Evolutionary conservation across 2,888 invertebrate species (phyloP).

Genomic region (Lamellibrachia columna): DNA sequence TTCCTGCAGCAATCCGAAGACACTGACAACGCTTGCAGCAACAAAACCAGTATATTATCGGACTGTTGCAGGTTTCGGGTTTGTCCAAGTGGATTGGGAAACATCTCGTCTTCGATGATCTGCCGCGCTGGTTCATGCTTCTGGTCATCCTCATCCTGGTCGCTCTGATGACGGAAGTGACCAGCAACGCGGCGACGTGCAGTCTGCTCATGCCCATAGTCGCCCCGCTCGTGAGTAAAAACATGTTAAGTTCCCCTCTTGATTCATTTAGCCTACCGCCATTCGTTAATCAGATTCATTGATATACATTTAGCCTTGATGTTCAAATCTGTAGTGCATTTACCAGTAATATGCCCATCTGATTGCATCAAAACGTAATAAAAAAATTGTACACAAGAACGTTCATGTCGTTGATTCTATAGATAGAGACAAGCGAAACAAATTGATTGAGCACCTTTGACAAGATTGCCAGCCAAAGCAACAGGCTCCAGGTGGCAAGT

Average conservation of each 20-base stretch:
- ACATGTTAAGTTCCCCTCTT: too few species aligned
- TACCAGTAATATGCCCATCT: too few species aligned
- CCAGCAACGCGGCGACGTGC: constrained; percentile 89
- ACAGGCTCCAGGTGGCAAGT: too few species aligned
- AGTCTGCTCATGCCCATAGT: constrained; percentile 77
- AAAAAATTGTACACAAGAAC: too few species aligned
- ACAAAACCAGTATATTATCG: not conserved
- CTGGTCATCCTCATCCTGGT: constrained; percentile 82
- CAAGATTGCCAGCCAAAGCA: too few species aligned
- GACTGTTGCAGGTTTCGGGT: constrained; percentile 37
- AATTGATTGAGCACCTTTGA: too few species aligned
- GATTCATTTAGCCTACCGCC: not conserved
- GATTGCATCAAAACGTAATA: too few species aligned
- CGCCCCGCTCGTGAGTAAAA: constrained; percentile 70
- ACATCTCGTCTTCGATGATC: constrained; percentile 32
- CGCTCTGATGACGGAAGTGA: constrained; percentile 85
- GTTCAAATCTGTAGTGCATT: too few species aligned
- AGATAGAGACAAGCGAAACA: too few species aligned
- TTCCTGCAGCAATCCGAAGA: not conserved
- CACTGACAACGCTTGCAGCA: not conserved
- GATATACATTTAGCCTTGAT: too few species aligned
- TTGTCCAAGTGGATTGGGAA: constrained; percentile 40
- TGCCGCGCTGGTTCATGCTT: constrained; percentile 75
- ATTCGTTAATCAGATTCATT: too few species aligned
- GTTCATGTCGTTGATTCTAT: too few species aligned